Conservation (phyloP, 2,797 vertebrate genomes). For the Petrocephalus sullivani region DNA sequence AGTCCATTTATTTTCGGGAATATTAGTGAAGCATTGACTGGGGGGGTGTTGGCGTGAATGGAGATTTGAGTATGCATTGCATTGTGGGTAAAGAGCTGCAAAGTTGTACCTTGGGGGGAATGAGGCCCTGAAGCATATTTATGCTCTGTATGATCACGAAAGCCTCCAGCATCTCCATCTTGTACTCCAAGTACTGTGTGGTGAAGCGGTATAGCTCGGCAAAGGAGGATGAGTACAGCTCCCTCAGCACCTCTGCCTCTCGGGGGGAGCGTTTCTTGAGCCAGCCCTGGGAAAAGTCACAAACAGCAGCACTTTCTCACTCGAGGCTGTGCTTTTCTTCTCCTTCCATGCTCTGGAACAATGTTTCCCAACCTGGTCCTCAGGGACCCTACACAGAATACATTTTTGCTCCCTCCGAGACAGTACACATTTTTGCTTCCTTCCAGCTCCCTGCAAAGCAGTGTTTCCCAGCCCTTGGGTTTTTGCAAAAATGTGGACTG, state of each 20-base stretch:
- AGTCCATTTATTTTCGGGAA: slow-evolving; percentile 19
- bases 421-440: background rate
- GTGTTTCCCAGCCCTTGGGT: background rate
- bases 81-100: background rate
- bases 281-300: slow-evolving; percentile 67
- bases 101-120: slow-evolving; percentile 71
- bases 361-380: background rate
- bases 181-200: slow-evolving; percentile 75
- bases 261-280: slow-evolving; percentile 71
- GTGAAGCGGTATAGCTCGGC: slow-evolving; percentile 76
- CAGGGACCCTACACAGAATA: background rate
- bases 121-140: slow-evolving; percentile 87
- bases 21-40: background rate
- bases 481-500: background rate
- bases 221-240: slow-evolving; percentile 76
- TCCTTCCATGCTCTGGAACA: background rate
- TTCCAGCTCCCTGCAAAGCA: background rate
- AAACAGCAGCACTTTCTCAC: background rate
- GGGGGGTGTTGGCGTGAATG: background rate
- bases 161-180: slow-evolving; percentile 84
- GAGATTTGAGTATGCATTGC: background rate
- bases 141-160: slow-evolving; percentile 88
- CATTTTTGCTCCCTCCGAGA: background rate
- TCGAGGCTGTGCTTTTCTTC: background rate
- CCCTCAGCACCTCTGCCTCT: slow-evolving; percentile 72